Conservation (phyloP, 2,797 vertebrate genomes). For the Neosilurus mollespiculum region DNA sequence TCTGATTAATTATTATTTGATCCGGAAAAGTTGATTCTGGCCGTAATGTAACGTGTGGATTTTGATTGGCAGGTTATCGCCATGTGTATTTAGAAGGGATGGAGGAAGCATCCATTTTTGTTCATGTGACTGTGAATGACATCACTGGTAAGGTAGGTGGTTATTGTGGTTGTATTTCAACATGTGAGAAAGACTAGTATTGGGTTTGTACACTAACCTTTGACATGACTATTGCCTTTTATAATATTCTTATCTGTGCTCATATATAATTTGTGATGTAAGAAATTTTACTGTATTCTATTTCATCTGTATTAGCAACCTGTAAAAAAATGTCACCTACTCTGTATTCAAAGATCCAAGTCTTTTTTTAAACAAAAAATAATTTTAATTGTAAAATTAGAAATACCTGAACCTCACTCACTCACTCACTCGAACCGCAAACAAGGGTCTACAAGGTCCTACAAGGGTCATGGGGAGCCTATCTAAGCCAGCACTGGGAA, state of each 20-base stretch:
- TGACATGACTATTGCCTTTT: neutral
- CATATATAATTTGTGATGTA: neutral
- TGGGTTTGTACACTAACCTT: neutral
- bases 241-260: neutral
- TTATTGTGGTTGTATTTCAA: neutral
- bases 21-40: neutral
- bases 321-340: neutral
- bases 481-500: too few species aligned
- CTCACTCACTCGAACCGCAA: too few species aligned
- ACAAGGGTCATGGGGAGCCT: too few species aligned
- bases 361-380: too few species aligned
- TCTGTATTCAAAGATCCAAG: neutral
- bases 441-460: too few species aligned
- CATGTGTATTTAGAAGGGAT: constrained; percentile 98
- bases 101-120: constrained; percentile 97
- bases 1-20: neutral
- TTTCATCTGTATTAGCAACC: neutral
- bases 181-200: neutral
- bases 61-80: constrained; percentile 68
- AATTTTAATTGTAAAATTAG: neutral
- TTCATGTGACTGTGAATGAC: constrained; percentile 92
- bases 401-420: neutral
- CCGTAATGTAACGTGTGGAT: neutral
- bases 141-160: constrained; percentile 96
- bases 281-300: neutral